Conservation (phyloP, 1,140 invertebrate species). For the Octopus bimaculoides region DNA sequence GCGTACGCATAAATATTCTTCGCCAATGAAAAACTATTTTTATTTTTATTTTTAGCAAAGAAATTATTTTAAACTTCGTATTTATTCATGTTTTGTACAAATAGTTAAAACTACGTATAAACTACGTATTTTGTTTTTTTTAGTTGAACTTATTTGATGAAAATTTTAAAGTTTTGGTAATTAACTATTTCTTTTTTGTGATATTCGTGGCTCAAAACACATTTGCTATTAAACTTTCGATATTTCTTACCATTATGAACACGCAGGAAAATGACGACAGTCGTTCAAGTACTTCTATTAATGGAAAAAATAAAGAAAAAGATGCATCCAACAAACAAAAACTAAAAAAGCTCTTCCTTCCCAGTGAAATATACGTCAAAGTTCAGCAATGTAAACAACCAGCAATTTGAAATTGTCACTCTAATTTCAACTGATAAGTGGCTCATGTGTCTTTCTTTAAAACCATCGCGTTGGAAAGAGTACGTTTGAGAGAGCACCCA, state of each 20-base stretch:
- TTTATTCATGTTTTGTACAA: background rate
- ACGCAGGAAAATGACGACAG: background rate
- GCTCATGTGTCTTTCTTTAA: too few relatives aligned
- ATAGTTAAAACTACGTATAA: background rate
- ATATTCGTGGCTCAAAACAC: background rate
- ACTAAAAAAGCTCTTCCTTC: too few relatives aligned
- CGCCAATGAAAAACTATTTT: background rate
- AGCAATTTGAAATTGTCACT: too few relatives aligned
- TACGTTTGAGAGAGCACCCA: too few relatives aligned
- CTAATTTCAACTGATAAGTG: too few relatives aligned
- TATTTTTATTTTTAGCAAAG: background rate
- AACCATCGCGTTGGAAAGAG: too few relatives aligned
- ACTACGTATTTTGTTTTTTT: background rate
- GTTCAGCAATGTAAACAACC: too few relatives aligned
- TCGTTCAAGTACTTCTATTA: background rate
- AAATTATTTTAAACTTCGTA: background rate
- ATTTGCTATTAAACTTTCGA: background rate
- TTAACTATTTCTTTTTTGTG: background rate
- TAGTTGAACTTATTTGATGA: background rate
- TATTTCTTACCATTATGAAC: conserved; percentile 7
- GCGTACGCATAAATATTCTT: background rate
- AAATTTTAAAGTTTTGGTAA: background rate
- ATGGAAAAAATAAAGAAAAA: background rate
- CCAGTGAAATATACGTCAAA: too few relatives aligned
- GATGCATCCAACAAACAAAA: background rate